These are phyloP conservation scores for Atethmia centrago DNA, from an alignment of 2,888 invertebrate species.

Conservation along the genomic window DNA sequence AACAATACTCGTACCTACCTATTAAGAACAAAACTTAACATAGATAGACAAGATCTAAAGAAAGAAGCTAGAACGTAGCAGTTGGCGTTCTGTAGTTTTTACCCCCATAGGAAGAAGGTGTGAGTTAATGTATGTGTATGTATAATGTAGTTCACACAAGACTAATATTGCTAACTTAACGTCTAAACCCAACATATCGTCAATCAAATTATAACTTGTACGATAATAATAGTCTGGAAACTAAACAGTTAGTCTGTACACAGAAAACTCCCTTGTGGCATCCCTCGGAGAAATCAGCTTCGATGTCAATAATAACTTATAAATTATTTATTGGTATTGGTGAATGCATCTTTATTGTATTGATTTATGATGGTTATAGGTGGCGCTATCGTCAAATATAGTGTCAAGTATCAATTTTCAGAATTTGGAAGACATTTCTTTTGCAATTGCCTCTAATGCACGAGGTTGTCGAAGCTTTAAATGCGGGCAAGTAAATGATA, in stretches of 20 bases:
- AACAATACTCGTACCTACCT: not conserved
- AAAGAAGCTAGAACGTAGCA: not conserved
- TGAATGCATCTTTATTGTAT: slow-evolving; percentile 35
- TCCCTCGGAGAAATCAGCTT: slow-evolving; percentile 56
- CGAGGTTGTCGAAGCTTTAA: too few species aligned
- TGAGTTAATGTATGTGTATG: not conserved
- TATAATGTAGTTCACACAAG: not conserved
- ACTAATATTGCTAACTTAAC: slow-evolving; percentile 27
- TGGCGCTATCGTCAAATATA: not conserved
- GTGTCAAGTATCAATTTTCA: not conserved
- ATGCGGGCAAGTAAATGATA: too few species aligned
- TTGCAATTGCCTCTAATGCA: too few species aligned
- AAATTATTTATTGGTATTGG: slow-evolving; percentile 21
- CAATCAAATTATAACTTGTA: slow-evolving; percentile 58
- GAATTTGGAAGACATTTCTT: not conserved
- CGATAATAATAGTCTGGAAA: slow-evolving; percentile 50
- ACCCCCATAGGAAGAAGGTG: not conserved
- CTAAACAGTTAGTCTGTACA: slow-evolving; percentile 37
- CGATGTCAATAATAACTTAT: slow-evolving; percentile 42
- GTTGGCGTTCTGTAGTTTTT: not conserved
- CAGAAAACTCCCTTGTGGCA: slow-evolving; percentile 52
- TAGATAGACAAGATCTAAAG: not conserved
- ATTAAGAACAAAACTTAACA: not conserved
- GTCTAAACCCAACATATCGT: slow-evolving; percentile 18
- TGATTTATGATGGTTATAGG: not conserved